A percentile compares a stretch with the other conserved stretches of the same genome.
These are phyloP conservation scores for Eptesicus fuscus DNA, from an alignment of 2,113 vertebrate species.

Conservation along the genomic window DNA sequence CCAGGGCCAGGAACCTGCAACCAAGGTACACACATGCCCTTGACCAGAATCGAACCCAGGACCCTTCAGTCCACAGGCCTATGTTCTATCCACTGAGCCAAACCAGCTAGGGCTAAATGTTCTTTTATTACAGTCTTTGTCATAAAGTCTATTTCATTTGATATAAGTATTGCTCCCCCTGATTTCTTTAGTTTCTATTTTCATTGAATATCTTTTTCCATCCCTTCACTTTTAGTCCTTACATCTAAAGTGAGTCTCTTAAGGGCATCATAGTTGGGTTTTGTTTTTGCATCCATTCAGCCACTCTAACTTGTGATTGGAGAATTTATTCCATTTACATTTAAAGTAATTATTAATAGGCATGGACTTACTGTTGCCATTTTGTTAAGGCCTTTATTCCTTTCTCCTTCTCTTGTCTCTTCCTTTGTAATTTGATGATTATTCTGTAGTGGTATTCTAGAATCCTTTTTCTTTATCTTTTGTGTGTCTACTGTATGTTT, in stretches of 20 bases:
- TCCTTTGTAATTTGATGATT: constrained; percentile 6
- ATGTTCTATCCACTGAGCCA: too few species aligned
- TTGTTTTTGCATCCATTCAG: background rate
- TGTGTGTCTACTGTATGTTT: background rate
- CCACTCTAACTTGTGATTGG: background rate
- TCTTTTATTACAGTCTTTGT: background rate
- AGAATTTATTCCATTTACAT: background rate
- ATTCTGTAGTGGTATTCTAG: background rate
- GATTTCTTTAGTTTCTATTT: background rate
- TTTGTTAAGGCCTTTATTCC: background rate
- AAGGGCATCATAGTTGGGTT: background rate
- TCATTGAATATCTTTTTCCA: background rate
- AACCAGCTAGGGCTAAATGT: too few species aligned
- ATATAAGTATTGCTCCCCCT: background rate
- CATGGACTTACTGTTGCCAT: background rate
- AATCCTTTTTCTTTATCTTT: background rate
- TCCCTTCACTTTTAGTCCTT: background rate
- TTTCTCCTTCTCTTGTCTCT: background rate
- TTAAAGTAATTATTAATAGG: background rate
- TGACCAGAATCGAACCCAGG: too few species aligned
- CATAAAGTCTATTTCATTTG: background rate
- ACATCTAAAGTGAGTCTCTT: background rate
- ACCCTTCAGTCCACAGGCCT: too few species aligned
- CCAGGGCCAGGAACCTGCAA: too few species aligned
- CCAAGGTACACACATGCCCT: too few species aligned